Evolutionary conservation across 2,888 invertebrate genomes (phyloP).

Genomic region (Hymenopus coronatus): DNA sequence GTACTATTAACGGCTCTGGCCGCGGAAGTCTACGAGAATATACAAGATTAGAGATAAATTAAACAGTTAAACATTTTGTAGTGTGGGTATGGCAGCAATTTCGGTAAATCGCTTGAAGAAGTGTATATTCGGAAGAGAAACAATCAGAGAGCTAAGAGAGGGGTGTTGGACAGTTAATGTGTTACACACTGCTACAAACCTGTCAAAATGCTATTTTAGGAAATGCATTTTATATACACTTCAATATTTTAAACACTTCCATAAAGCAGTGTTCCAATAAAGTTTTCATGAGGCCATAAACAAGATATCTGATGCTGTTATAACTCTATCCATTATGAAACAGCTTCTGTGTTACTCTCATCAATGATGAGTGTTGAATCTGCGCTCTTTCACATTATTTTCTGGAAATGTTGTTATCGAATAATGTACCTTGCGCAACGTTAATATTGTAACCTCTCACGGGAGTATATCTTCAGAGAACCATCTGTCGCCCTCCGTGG

Average conservation of each 20-base stretch:
- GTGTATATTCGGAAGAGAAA: neutral
- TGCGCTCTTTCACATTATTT: neutral
- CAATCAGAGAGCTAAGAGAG: neutral
- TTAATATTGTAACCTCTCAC: too few species aligned
- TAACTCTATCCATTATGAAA: neutral
- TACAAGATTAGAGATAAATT: too few species aligned
- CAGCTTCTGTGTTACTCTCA: neutral
- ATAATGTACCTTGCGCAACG: neutral
- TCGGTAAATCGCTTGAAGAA: too few species aligned
- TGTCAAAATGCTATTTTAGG: neutral
- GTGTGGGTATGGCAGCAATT: too few species aligned
- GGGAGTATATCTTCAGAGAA: too few species aligned
- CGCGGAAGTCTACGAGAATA: too few species aligned
- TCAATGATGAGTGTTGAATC: neutral
- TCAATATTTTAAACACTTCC: neutral
- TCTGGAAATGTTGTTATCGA: neutral
- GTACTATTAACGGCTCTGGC: too few species aligned
- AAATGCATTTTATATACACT: neutral
- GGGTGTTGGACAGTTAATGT: neutral
- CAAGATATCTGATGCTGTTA: neutral
- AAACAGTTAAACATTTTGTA: too few species aligned
- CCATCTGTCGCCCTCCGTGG: too few species aligned
- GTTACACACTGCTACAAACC: too few species aligned
- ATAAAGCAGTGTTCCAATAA: neutral
- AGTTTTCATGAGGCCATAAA: neutral